phyloP scores from a whole-genome alignment of 2,888 invertebrate species.

The Drosophila demipolita region DNA sequence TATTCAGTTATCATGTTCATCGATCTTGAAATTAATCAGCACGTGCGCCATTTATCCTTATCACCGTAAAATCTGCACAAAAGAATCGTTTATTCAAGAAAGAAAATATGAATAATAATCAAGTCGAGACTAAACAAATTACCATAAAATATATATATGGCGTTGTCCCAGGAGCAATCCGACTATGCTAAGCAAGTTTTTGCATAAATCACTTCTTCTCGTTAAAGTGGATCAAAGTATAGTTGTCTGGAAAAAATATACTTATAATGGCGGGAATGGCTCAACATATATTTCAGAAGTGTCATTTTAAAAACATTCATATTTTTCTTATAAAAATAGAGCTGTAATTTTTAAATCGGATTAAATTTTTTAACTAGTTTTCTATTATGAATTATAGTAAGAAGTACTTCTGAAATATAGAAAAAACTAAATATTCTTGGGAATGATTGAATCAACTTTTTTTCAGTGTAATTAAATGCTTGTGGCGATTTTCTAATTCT shows the following conservation, averaged over 20 bases:
- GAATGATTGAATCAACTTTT: too few species aligned
- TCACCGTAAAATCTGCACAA: neutral
- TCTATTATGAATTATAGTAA: neutral
- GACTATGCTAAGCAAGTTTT: slow-evolving; percentile 5
- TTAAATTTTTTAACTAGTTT: neutral
- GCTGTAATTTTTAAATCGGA: neutral
- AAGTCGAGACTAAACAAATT: neutral
- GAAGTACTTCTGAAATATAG: neutral
- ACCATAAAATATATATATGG: neutral
- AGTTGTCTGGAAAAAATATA: neutral
- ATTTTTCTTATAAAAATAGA: neutral
- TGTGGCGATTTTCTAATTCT: neutral
- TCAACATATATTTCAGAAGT: neutral
- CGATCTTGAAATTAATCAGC: slow-evolving; percentile 8
- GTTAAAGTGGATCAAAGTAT: neutral
- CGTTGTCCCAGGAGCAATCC: slow-evolving; percentile 2
- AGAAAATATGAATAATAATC: slow-evolving; percentile 3
- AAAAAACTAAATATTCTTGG: neutral
- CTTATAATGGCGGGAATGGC: neutral
- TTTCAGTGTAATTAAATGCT: neutral
- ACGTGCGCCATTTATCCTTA: slow-evolving; percentile 5
- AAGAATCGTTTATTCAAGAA: neutral
- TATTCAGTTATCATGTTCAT: neutral
- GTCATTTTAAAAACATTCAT: neutral
- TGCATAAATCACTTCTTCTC: neutral